These are phyloP conservation scores for Rotaria magnacalcarata DNA, from an alignment of 2,888 invertebrate species.

Conservation along the genomic window DNA sequence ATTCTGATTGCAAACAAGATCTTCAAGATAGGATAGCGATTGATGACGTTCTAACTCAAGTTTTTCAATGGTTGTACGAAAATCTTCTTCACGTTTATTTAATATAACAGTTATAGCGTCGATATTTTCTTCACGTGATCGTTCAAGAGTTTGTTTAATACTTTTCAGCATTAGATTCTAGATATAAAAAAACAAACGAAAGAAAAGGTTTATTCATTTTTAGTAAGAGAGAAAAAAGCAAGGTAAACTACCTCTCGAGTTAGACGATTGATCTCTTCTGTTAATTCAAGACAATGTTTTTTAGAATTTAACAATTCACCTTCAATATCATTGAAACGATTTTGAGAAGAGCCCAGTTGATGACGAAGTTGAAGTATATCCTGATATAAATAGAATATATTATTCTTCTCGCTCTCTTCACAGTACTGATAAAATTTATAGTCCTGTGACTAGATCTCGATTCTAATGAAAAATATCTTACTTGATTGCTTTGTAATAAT, in stretches of 20 bases:
- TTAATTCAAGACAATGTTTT: slow-evolving; percentile 35
- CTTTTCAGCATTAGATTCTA: slow-evolving; percentile 24
- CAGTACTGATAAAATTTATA: no score
- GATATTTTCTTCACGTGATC: slow-evolving; percentile 18
- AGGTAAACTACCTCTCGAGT: neutral
- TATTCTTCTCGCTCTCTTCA: neutral
- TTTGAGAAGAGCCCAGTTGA: neutral
- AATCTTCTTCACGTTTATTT: slow-evolving; percentile 28
- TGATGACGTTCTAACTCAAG: slow-evolving; percentile 12
- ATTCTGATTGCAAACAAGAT: slow-evolving; percentile 33
- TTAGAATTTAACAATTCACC: slow-evolving; percentile 10
- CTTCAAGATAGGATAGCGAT: slow-evolving; percentile 15
- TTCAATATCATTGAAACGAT: slow-evolving; percentile 24
- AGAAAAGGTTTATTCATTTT: neutral
- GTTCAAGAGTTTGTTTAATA: slow-evolving; percentile 14
- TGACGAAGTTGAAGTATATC: slow-evolving; percentile 21
- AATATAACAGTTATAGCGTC: slow-evolving; percentile 26
- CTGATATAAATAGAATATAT: neutral
- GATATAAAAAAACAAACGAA: no score
- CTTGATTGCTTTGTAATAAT: slow-evolving; percentile 34
- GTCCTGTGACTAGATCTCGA: no score
- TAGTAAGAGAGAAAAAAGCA: neutral
- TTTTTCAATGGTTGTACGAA: neutral
- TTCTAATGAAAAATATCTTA: neutral
- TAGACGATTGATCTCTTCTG: slow-evolving; percentile 6